phyloP scores from a whole-genome alignment of 2,888 invertebrate species.

The Stratiomys singularior region DNA sequence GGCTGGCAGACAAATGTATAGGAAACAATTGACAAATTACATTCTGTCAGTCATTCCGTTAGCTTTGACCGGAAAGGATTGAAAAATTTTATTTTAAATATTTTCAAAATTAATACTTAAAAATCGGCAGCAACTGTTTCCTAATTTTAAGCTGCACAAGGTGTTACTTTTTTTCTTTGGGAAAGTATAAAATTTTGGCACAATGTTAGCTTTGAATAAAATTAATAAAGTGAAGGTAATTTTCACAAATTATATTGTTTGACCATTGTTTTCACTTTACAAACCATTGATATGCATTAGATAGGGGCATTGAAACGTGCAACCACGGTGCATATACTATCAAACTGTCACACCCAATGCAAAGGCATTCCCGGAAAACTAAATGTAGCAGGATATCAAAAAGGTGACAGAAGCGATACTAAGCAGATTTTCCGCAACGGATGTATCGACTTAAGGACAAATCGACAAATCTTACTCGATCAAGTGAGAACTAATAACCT shows the following conservation, averaged over 20 bases:
- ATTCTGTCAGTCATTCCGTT: neutral
- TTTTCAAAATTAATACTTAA: slow-evolving; percentile 18
- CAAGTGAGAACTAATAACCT: neutral
- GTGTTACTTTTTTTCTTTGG: neutral
- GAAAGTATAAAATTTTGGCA: neutral
- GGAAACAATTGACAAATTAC: slow-evolving; percentile 4
- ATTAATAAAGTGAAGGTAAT: slow-evolving; percentile 13
- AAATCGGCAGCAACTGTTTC: slow-evolving; percentile 19
- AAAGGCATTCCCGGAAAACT: neutral
- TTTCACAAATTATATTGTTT: too few species aligned
- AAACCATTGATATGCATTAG: neutral
- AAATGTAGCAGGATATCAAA: neutral
- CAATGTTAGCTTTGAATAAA: slow-evolving; percentile 8
- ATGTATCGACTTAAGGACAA: neutral
- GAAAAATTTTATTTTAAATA: slow-evolving; percentile 15
- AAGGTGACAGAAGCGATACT: neutral
- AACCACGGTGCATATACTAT: neutral
- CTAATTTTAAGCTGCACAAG: slow-evolving; percentile 8
- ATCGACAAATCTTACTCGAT: neutral
- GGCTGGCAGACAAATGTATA: neutral
- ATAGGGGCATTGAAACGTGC: neutral
- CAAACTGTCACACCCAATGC: neutral
- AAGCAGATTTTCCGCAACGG: neutral
- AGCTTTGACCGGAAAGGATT: slow-evolving; percentile 18
- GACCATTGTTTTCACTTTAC: too few species aligned